Evolutionary conservation across 2,888 invertebrate species (phyloP).

Genomic region (Mamestra brassicae): DNA sequence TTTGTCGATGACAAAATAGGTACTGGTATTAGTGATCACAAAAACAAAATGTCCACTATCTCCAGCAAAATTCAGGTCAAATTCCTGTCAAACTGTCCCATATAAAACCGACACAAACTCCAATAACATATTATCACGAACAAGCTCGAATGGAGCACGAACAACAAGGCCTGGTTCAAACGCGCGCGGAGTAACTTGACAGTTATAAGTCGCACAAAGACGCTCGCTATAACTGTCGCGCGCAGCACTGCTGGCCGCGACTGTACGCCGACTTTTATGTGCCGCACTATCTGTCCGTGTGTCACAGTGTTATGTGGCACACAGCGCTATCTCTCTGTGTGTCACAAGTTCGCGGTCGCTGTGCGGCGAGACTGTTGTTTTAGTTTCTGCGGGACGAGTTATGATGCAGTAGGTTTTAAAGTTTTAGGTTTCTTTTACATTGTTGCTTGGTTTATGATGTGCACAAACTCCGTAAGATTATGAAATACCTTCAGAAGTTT

Average conservation of each 20-base stretch:
- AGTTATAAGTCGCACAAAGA: constrained; percentile 34
- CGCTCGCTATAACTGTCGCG: constrained; percentile 31
- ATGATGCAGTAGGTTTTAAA: background rate
- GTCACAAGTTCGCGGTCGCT: constrained; percentile 19
- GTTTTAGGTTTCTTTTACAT: no score
- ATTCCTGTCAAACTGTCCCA: background rate
- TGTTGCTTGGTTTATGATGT: no score
- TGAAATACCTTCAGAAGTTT: no score
- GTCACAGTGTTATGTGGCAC: background rate
- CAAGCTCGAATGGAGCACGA: background rate
- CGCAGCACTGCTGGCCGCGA: constrained; percentile 25
- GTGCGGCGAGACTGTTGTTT: constrained; percentile 6
- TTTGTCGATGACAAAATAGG: no score
- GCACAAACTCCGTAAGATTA: no score
- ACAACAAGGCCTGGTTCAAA: background rate
- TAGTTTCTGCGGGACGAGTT: constrained; percentile 17
- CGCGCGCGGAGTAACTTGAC: constrained; percentile 20
- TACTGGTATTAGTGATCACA: no score
- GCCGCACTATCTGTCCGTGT: background rate
- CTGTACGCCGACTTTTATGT: constrained; percentile 20
- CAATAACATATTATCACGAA: constrained; percentile 22
- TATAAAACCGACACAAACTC: constrained; percentile 3
- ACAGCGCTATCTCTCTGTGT: background rate
- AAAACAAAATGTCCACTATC: no score
- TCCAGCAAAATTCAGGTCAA: background rate